phyloP scores from a whole-genome alignment of 2,888 invertebrate genomes.

The Zhuqinia jingwanae region DNA sequence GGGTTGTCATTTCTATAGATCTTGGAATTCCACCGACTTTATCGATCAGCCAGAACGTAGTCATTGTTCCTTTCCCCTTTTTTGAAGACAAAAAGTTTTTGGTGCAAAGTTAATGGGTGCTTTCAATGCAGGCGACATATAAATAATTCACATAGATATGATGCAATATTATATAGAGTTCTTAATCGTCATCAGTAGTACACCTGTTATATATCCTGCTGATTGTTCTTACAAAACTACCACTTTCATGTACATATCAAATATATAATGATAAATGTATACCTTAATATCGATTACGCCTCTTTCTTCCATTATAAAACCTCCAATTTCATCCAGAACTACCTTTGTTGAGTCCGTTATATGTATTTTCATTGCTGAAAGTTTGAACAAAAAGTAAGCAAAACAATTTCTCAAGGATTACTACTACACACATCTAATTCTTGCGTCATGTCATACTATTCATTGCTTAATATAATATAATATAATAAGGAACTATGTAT shows the following conservation, averaged over 20 bases:
- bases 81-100: neutral
- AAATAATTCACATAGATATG: no score
- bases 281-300: constrained; percentile 79
- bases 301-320: constrained; percentile 80
- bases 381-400: neutral
- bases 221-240: no score
- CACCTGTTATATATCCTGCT: no score
- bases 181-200: no score
- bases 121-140: no score
- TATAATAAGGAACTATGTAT: neutral
- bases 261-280: neutral
- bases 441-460: neutral
- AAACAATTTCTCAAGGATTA: neutral
- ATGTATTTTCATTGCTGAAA: constrained; percentile 85
- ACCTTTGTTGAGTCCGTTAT: constrained; percentile 84
- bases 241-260: constrained; percentile 1
- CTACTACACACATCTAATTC: neutral
- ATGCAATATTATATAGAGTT: no score
- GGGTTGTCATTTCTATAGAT: constrained; percentile 81
- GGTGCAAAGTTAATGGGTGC: neutral
- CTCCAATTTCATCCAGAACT: constrained; percentile 82
- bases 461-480: no score
- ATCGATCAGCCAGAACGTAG: constrained; percentile 83
- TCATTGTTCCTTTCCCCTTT: constrained; percentile 84
- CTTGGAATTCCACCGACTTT: constrained; percentile 80